phyloP scores from a whole-genome alignment of 2,888 invertebrate species.

The Elmis aenea region DNA sequence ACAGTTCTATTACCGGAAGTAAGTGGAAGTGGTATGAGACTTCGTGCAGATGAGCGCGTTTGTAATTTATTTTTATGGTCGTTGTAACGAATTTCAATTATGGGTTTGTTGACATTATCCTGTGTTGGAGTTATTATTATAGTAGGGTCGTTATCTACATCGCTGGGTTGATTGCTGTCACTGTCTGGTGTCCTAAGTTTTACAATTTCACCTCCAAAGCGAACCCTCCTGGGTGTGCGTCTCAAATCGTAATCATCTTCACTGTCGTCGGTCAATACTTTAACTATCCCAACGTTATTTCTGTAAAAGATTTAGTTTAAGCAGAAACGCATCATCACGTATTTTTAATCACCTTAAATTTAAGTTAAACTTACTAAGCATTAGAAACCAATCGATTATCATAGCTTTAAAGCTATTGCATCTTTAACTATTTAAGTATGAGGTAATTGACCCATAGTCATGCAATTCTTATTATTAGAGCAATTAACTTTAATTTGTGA shows the following conservation, averaged over 20 bases:
- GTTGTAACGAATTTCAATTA: constrained; percentile 30
- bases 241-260: constrained; percentile 51
- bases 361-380: too few relatives aligned
- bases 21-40: constrained; percentile 50
- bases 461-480: too few relatives aligned
- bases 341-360: too few relatives aligned
- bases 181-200: constrained; percentile 83
- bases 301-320: too few relatives aligned
- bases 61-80: constrained; percentile 26
- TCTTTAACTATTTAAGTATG: too few relatives aligned
- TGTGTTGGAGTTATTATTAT: constrained; percentile 26
- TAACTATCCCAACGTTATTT: constrained; percentile 13
- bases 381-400: too few relatives aligned
- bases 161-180: constrained; percentile 61
- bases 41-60: constrained; percentile 27
- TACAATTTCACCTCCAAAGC: constrained; percentile 82
- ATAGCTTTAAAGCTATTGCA: too few relatives aligned
- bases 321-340: too few relatives aligned
- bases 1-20: constrained; percentile 44
- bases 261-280: constrained; percentile 56
- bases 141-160: constrained; percentile 45
- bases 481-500: too few relatives aligned
- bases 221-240: constrained; percentile 66
- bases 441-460: too few relatives aligned
- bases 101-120: constrained; percentile 20